phyloP scores from a whole-genome alignment of 2,113 vertebrate species.

The Tiliqua scincoides region DNA sequence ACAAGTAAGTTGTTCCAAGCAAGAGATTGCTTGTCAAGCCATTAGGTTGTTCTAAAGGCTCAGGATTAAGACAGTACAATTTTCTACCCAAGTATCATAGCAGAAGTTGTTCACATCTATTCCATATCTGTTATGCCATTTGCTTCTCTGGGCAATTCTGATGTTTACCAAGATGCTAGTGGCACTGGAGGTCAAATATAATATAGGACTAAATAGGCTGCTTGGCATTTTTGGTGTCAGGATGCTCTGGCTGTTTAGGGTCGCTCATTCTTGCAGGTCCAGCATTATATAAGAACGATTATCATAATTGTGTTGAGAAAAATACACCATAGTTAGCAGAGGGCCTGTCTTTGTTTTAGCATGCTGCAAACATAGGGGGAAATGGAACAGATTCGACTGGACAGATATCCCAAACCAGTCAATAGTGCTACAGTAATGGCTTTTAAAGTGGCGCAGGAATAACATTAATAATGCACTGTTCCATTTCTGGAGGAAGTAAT shows the following conservation, averaged over 20 bases:
- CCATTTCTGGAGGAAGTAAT: constrained; percentile 23
- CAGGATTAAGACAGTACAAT: neutral
- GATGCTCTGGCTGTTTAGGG: neutral
- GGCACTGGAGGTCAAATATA: neutral
- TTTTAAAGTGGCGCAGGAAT: neutral
- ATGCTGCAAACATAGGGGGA: neutral
- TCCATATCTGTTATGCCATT: neutral
- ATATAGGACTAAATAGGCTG: neutral
- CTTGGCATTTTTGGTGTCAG: neutral
- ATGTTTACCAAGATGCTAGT: neutral
- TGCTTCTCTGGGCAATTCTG: neutral
- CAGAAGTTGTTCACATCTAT: neutral
- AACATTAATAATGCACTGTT: neutral
- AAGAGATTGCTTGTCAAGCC: too few relatives aligned
- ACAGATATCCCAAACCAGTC: neutral
- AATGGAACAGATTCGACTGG: neutral
- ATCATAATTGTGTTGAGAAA: neutral
- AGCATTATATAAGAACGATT: neutral
- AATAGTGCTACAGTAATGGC: neutral
- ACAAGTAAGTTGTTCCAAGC: too few relatives aligned
- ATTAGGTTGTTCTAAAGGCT: neutral
- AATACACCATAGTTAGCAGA: neutral
- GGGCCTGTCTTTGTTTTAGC: neutral
- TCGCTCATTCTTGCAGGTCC: neutral
- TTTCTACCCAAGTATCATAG: neutral